phyloP scores from a whole-genome alignment of 2,888 invertebrate genomes.

The Phyllotreta cruciferae region DNA sequence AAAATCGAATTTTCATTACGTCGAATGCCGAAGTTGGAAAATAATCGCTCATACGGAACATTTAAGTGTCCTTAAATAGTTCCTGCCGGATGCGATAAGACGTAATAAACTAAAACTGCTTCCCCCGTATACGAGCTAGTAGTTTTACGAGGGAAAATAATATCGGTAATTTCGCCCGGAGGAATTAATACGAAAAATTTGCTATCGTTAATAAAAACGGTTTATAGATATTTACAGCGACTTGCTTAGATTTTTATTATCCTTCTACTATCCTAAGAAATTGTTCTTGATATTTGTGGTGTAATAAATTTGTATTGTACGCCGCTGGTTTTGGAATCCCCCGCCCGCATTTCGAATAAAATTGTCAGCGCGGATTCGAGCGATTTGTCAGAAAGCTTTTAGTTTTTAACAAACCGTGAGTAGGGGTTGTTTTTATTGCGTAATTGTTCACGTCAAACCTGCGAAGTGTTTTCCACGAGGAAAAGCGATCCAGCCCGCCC shows the following conservation, averaged over 20 bases:
- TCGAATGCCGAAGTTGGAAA: slow-evolving; percentile 12
- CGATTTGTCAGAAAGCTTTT: slow-evolving; percentile 30
- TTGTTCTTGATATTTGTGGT: no score
- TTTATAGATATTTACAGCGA: no score
- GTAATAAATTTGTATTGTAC: neutral
- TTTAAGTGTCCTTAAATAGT: slow-evolving; percentile 15
- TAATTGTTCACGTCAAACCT: slow-evolving; percentile 25
- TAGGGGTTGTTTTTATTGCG: slow-evolving; percentile 25
- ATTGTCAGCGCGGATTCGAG: slow-evolving; percentile 18
- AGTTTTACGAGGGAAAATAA: slow-evolving; percentile 10
- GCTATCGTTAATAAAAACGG: no score
- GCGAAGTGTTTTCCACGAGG: slow-evolving; percentile 13
- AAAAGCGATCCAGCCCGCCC: slow-evolving; percentile 13
- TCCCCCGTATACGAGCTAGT: slow-evolving; percentile 7
- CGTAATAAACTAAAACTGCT: slow-evolving; percentile 13
- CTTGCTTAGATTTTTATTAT: neutral
- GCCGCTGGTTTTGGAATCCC: slow-evolving; percentile 15
- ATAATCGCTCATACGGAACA: slow-evolving; percentile 18
- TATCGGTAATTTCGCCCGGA: slow-evolving; percentile 1
- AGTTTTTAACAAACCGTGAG: slow-evolving; percentile 28
- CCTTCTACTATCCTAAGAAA: neutral
- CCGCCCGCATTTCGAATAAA: slow-evolving; percentile 7
- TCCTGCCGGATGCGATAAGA: slow-evolving; percentile 20
- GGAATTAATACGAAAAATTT: slow-evolving; percentile 6
- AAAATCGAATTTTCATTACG: slow-evolving; percentile 17